Base-by-base conservation (phyloP, 2,113 vertebrate genomes). In the Mesocricetus auratus region DNA sequence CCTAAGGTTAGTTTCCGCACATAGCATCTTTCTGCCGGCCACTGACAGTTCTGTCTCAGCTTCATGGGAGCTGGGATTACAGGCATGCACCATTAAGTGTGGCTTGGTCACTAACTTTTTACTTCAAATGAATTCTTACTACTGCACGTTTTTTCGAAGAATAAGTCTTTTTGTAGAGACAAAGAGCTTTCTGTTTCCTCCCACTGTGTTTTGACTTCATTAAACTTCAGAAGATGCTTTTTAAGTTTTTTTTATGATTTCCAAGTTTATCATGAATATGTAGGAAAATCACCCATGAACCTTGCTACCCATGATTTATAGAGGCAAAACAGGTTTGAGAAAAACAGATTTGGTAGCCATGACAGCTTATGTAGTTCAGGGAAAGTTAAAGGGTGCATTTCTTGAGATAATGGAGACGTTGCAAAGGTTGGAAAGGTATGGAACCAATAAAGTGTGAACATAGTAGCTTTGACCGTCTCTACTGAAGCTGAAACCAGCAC, bases 171-270 rank as follows among this genome's bases (percentile, higher is more conserved):
- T 64, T 64, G 33, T 42, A 58, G 66, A 56, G 69, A 87, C 26
- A 64, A 74, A 88, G 71, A 92, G 3, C 33, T 24, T 45, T 87
- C 33, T 77, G 7, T 88, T 16, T 87, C 15, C 31, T 88, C 33
- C 26, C 1, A 39, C 22, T 56, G 92, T 47, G n/a, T 88, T 19
- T 39, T 90, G 66, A 53, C 26, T 81, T 96, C 78, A 90, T 85
- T 92, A 66, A 83, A 29, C 74, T 94, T 88, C 45, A 91, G 26
- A 89, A 68, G 42, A 16, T 53, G 75, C 39, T 7, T 16, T 16
- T 94, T 81, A 68, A 50, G 50, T 45, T 74, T 74, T 74, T 68
- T 93, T 94, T 93, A 71, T 68, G 22, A 91, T 74, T 73, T 92
- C 22, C 33, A 90, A 45, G 17, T 88, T 87, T 90, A 94, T 77